phyloP scores from a whole-genome alignment of 1,140 invertebrate genomes.

The Helicorthomorpha holstii region DNA sequence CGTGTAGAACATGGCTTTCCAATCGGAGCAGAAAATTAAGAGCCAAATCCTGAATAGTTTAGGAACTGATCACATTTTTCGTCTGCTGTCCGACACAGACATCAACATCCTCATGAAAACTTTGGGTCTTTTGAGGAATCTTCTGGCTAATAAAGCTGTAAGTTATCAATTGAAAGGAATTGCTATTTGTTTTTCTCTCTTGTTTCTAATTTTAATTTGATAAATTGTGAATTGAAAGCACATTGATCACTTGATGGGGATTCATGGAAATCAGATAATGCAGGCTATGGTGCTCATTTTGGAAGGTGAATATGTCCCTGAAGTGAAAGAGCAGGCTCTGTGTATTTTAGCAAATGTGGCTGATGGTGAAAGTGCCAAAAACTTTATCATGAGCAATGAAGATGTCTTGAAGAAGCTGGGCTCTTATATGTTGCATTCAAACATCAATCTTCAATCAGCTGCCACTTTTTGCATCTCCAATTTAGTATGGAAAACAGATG shows the following conservation, averaged over 20 bases:
- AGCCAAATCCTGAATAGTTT: conserved; percentile 62
- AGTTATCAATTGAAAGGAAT: no score
- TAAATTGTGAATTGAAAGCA: no score
- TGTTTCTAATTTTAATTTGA: background rate
- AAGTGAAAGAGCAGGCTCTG: conserved; percentile 83
- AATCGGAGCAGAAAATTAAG: conserved; percentile 78
- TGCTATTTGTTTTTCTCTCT: background rate
- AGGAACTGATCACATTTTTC: conserved; percentile 77
- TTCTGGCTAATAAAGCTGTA: conserved; percentile 61
- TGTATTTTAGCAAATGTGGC: conserved; percentile 85
- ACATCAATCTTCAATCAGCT: conserved; percentile 66
- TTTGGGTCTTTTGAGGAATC: conserved; percentile 65
- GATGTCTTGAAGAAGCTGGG: conserved; percentile 75
- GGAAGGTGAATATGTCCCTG: conserved; percentile 66
- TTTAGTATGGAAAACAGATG: conserved; percentile 65
- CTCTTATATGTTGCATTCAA: conserved; percentile 61
- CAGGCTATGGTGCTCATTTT: conserved; percentile 71
- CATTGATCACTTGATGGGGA: conserved; percentile 77
- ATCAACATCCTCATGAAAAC: conserved; percentile 80
- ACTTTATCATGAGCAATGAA: conserved; percentile 82
- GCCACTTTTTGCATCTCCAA: conserved; percentile 71
- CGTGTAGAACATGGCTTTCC: conserved; percentile 43
- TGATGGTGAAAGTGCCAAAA: conserved; percentile 68
- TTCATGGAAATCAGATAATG: conserved; percentile 76
- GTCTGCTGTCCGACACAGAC: conserved; percentile 62